Percentiles rank a stretch among this genome's conserved stretches.
Conservation (phyloP, 2,797 vertebrate species). For the Squalus acanthias region DNA sequence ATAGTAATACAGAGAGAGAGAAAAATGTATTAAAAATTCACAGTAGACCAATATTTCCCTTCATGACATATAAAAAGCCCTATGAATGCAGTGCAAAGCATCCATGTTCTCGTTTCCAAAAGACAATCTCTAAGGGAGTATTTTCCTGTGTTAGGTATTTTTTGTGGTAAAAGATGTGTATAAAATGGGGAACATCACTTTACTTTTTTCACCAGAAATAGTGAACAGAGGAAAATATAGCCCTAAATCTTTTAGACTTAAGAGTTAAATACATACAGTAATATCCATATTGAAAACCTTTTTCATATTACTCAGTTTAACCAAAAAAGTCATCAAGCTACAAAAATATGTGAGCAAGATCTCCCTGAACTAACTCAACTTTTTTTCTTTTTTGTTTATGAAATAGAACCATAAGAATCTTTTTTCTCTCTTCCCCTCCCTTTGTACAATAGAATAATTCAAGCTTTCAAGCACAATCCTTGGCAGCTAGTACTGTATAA, state of each 20-base stretch:
- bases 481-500: constrained; percentile 30
- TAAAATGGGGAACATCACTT: constrained; percentile 11
- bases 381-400: constrained; percentile 8
- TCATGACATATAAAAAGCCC: constrained; percentile 17
- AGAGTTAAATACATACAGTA: constrained; percentile 16
- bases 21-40: constrained; percentile 29
- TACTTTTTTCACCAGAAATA: neutral
- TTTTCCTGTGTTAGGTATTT: neutral
- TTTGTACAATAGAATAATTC: constrained; percentile 34
- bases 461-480: constrained; percentile 27
- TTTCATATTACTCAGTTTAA: constrained; percentile 27
- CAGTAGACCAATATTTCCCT: constrained; percentile 17
- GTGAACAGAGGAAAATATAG: constrained; percentile 26
- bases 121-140: neutral
- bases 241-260: constrained; percentile 27
- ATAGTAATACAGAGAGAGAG: constrained; percentile 9
- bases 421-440: neutral
- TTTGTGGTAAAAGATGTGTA: neutral
- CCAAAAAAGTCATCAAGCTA: constrained; percentile 28
- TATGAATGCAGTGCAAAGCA: constrained; percentile 25
- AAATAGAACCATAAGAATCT: constrained; percentile 33
- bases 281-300: neutral
- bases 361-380: constrained; percentile 22
- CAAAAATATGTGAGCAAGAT: constrained; percentile 28
- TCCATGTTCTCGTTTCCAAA: neutral